phyloP scores from a whole-genome alignment of 2,888 invertebrate species.

The Lepas anatifera region DNA sequence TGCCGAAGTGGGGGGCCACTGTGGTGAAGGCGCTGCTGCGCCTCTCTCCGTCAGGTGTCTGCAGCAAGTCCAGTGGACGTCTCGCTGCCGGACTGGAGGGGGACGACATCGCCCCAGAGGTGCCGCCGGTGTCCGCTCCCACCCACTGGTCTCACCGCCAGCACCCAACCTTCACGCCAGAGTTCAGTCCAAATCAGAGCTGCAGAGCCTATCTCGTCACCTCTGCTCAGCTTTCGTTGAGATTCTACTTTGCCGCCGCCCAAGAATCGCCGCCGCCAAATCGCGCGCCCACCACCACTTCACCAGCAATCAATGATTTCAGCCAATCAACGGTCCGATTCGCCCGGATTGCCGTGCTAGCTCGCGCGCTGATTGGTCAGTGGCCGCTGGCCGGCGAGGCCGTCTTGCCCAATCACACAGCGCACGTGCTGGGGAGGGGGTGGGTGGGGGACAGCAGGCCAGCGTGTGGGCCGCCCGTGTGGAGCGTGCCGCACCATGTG shows the following conservation, averaged over 20 bases:
- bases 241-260: conserved; percentile 9
- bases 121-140: background rate
- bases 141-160: background rate
- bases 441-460: background rate
- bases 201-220: background rate
- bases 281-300: background rate
- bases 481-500: background rate
- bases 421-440: background rate
- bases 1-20: background rate
- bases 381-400: background rate
- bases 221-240: background rate
- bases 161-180: no score
- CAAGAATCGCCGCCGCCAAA: background rate
- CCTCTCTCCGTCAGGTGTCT: background rate
- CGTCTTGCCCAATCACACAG: conserved; percentile 13
- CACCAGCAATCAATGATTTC: conserved; percentile 10
- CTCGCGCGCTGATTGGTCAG: conserved; percentile 13
- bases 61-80: background rate
- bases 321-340: conserved; percentile 7
- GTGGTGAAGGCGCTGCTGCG: background rate
- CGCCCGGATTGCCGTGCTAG: background rate
- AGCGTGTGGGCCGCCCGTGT: background rate
- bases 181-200: background rate
- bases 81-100: background rate
- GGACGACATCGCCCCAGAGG: background rate